A percentile compares a stretch with the other conserved stretches of the same genome.
These are phyloP conservation scores for Catamblyrhynchus diadema DNA, from an alignment of 2,797 vertebrate genomes.

Conservation along the genomic window DNA sequence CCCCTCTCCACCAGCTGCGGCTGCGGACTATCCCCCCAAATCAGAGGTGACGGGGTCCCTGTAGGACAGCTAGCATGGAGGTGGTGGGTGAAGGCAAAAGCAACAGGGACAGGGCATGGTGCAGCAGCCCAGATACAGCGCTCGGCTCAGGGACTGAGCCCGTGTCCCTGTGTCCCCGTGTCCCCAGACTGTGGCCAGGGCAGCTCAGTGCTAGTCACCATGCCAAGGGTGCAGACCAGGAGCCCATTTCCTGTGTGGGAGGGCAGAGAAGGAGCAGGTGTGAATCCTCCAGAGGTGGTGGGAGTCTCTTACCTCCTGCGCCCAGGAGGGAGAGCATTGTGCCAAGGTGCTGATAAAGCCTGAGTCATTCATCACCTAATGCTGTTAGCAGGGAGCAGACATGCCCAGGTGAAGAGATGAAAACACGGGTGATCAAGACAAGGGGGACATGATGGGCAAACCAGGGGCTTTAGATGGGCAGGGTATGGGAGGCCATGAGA, in stretches of 20 bases:
- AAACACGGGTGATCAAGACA: neutral
- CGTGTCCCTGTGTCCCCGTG: fast-evolving
- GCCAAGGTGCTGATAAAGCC: neutral
- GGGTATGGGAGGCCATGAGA: neutral
- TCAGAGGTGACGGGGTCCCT: neutral
- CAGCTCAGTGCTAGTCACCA: neutral
- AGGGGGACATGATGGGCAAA: neutral
- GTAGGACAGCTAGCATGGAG: neutral
- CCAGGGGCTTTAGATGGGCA: neutral
- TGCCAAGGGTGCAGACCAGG: neutral
- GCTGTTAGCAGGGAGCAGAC: neutral
- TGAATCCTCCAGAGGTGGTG: neutral
- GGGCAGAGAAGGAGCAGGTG: neutral
- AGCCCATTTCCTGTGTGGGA: neutral
- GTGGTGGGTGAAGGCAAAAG: neutral
- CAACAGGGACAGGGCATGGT: fast-evolving
- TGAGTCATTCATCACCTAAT: neutral
- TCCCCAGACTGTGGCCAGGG: neutral
- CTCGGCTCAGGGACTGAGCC: neutral
- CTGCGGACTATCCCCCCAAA: neutral
- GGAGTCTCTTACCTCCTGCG: neutral
- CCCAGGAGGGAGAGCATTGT: neutral
- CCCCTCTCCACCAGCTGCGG: neutral
- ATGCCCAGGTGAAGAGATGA: neutral
- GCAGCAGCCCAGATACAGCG: neutral